A percentile compares a stretch with the other conserved stretches of the same genome.
Conservation (phyloP, 2,888 invertebrate species). For the Tetranychus piercei region DNA sequence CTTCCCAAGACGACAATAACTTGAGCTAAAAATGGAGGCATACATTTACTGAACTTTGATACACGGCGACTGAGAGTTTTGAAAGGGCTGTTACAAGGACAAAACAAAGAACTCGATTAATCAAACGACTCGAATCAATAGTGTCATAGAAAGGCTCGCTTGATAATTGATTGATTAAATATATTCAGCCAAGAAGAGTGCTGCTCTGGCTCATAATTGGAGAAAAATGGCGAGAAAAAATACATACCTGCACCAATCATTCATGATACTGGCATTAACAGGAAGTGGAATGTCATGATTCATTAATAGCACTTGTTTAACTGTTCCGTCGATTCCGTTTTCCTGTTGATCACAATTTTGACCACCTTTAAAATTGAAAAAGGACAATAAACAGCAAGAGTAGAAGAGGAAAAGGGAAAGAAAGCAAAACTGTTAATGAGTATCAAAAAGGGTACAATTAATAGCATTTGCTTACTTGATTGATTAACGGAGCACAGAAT, state of each 20-base stretch:
- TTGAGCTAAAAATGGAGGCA: slow-evolving; percentile 8
- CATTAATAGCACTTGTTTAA: slow-evolving; percentile 8
- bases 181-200: neutral
- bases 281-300: slow-evolving; percentile 2
- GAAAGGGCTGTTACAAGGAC: neutral
- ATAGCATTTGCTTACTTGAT: neutral
- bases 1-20: neutral
- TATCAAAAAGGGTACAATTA: too few relatives aligned
- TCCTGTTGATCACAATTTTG: neutral
- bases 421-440: neutral
- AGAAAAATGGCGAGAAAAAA: neutral
- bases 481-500: neutral
- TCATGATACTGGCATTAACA: neutral
- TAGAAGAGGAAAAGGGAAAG: neutral
- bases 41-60: slow-evolving; percentile 6
- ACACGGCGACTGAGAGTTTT: slow-evolving; percentile 4
- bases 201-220: neutral
- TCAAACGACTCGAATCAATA: neutral
- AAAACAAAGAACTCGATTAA: neutral
- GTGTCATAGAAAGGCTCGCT: neutral
- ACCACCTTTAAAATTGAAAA: neutral
- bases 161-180: too few relatives aligned
- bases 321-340: neutral
- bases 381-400: neutral
- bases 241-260: slow-evolving; percentile 3